Evolutionary conservation across 2,797 vertebrate species (phyloP).

Genomic region (Phalanger gymnotis): DNA sequence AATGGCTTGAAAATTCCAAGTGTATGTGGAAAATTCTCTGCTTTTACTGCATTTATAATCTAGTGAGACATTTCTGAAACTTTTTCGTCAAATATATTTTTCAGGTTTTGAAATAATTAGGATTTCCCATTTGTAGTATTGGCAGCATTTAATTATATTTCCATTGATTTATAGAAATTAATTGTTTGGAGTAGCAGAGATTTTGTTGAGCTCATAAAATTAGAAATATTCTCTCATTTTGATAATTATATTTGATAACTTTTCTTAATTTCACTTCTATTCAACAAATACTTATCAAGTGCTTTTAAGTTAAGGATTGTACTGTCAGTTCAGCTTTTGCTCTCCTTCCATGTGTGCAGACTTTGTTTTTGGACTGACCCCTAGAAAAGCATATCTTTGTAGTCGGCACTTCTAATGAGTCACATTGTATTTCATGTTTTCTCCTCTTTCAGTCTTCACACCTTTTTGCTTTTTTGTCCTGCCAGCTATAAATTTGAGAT

Average conservation of each 20-base stretch:
- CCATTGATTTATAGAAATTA: neutral
- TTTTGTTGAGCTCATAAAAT: neutral
- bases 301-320: neutral
- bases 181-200: slow-evolving; percentile 8
- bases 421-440: neutral
- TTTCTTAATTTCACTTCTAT: neutral
- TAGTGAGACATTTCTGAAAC: slow-evolving; percentile 54
- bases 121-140: slow-evolving; percentile 3
- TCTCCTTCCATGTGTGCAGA: neutral
- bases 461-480: neutral
- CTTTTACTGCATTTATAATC: slow-evolving; percentile 67
- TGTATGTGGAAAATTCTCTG: slow-evolving; percentile 77
- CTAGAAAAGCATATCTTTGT: neutral
- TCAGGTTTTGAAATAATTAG: slow-evolving; percentile 32
- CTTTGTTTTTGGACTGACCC: neutral
- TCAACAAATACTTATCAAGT: neutral
- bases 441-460: neutral
- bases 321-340: neutral
- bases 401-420: neutral
- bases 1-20: slow-evolving; percentile 71
- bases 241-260: neutral
- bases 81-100: neutral
- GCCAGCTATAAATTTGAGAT: neutral
- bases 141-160: slow-evolving; percentile 13
- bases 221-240: neutral